phyloP scores from a whole-genome alignment of 2,797 vertebrate species.

The Diplodus sargus region DNA sequence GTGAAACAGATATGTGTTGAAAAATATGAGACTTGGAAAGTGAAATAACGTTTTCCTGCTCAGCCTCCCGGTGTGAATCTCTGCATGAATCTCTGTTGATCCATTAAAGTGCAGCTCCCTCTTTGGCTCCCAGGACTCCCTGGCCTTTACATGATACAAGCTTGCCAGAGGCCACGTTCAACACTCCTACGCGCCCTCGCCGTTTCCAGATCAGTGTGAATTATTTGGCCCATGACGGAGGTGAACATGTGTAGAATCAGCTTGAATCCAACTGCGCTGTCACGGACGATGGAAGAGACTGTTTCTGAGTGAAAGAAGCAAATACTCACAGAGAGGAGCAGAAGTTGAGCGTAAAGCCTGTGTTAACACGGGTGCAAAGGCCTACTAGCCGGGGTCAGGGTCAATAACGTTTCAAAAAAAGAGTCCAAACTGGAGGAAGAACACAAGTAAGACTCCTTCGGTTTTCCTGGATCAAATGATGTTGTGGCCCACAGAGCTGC shows the following conservation, averaged over 20 bases:
- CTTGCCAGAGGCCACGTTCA: slow-evolving; percentile 22
- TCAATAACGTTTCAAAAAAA: background rate
- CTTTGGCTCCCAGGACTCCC: slow-evolving; percentile 30
- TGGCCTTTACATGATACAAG: slow-evolving; percentile 6
- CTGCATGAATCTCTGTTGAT: slow-evolving; percentile 44
- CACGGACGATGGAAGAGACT: background rate
- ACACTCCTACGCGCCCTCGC: slow-evolving; percentile 12
- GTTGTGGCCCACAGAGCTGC: background rate
- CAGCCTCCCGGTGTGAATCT: slow-evolving; percentile 37
- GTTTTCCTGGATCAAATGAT: slow-evolving; percentile 21
- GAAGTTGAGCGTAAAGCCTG: background rate
- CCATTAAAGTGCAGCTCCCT: background rate
- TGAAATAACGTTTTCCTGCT: slow-evolving; percentile 32
- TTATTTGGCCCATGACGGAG: slow-evolving; percentile 12
- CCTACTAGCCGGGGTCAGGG: too few relatives aligned
- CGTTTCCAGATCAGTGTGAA: slow-evolving; percentile 36
- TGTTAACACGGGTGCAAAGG: background rate
- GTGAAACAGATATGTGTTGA: background rate
- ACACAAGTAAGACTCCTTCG: background rate
- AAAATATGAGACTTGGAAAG: slow-evolving; percentile 9
- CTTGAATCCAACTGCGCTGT: slow-evolving; percentile 11
- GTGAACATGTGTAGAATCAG: slow-evolving; percentile 5
- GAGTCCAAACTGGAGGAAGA: background rate
- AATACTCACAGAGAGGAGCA: background rate
- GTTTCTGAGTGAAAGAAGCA: background rate